Evolutionary conservation across 2,797 vertebrate species (phyloP), one percentile per base, ranked within the genome.

Genomic region (Naso thynnoides): DNA sequence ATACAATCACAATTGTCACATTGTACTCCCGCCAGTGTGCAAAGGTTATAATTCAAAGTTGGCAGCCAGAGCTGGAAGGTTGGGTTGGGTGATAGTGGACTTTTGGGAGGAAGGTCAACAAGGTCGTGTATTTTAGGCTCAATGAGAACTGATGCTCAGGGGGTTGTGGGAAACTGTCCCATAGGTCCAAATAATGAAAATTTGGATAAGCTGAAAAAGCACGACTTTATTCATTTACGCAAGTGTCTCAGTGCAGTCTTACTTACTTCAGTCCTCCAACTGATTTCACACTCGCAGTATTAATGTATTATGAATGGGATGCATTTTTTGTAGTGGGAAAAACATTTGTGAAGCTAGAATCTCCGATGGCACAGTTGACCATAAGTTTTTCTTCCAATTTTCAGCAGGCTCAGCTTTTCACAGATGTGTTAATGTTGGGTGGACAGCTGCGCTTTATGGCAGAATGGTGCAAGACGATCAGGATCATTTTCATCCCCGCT

Each of bases 1-100:
- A 91, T 82, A 89, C 90, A 89, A 91, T 94, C 88, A 93, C 90
- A 94, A 88, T 87, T 73, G 80, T 83, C 76, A 80, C 90, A 90
- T 93, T 94, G 92, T 93, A 86, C 78, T 62, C 73, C 74, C 72
- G 62, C 67, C 82, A 68, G 85, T 53, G 78, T 26, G 82, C 79
- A 79, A 59, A 73, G 88, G 83, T 86, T 88, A 72, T 86, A 85
- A 92, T 89, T 91, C 89, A 91, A 54, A 86, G 84, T 62, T 5
- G 38, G 75, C 72, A 57, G 81, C 55, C 76, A 50, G 64, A 82
- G 45, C n/a, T n/a, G 65, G 72, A 83, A 68, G 80, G 54, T 44
- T 58, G 79, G 64, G 57, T 18, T 27, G 75, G 76, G 36, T 73
- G 71, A 62, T 29, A 27, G 64, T 62, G 72, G 76, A 81, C 76